Percentiles rank a stretch among this genome's conserved stretches.
These are phyloP conservation scores for Tetheella fluctuosa DNA, from an alignment of 2,888 invertebrate species.

Conservation along the genomic window DNA sequence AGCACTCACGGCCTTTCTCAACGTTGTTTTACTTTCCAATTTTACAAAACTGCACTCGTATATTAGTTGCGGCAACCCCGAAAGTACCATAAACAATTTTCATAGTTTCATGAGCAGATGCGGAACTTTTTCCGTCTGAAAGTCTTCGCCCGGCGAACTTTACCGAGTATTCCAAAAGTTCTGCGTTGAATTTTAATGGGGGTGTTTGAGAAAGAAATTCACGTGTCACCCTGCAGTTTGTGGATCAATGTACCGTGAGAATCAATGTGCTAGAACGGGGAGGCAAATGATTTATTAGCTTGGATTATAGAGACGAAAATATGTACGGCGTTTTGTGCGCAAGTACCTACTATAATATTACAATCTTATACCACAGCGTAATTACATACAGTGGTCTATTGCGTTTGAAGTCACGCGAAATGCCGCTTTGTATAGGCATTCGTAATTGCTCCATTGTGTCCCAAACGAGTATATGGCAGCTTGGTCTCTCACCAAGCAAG, in stretches of 20 bases:
- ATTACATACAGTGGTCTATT: too few relatives aligned
- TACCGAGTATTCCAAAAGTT: constrained; percentile 34
- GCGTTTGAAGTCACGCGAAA: too few relatives aligned
- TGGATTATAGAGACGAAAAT: background rate
- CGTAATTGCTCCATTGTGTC: too few relatives aligned
- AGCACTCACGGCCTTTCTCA: background rate
- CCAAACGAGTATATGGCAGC: too few relatives aligned
- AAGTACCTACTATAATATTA: background rate
- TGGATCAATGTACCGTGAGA: constrained; percentile 8
- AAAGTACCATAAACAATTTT: constrained; percentile 43
- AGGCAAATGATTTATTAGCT: background rate
- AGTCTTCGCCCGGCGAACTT: constrained; percentile 18
- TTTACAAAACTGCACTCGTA: constrained; percentile 7
- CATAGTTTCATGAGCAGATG: constrained; percentile 46
- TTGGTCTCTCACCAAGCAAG: too few relatives aligned
- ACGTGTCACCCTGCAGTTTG: constrained; percentile 23
- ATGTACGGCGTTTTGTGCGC: background rate
- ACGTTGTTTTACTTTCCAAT: background rate
- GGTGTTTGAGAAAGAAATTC: constrained; percentile 20
- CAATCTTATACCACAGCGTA: too few relatives aligned
- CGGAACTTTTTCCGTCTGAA: constrained; percentile 35
- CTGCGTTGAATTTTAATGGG: constrained; percentile 41
- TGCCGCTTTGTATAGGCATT: too few relatives aligned
- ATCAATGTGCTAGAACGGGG: background rate
- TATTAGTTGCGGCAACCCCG: constrained; percentile 16